A percentile compares a stretch with the other conserved stretches of the same genome.
These are phyloP conservation scores for Colinus virginianus DNA, from an alignment of 2,113 vertebrate genomes.

Conservation along the genomic window DNA sequence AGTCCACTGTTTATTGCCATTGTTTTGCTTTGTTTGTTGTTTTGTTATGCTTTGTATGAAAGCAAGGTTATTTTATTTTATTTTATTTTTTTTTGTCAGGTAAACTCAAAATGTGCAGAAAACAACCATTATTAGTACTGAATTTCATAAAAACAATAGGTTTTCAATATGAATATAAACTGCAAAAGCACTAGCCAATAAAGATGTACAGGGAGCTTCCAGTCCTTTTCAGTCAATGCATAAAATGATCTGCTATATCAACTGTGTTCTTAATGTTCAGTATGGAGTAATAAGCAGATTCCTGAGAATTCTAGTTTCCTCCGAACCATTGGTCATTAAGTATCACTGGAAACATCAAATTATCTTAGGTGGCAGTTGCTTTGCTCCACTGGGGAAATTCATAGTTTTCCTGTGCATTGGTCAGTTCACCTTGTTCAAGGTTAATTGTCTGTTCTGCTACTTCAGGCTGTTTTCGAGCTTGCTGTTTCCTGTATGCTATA, in stretches of 20 bases:
- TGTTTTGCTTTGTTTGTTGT: background rate
- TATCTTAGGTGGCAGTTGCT: background rate
- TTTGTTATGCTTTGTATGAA: background rate
- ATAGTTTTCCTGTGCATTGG: background rate
- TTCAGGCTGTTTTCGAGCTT: conserved; percentile 21
- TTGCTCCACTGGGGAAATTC: background rate
- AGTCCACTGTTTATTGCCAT: too few species aligned
- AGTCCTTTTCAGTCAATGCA: background rate
- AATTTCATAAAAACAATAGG: background rate
- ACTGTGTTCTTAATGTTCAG: background rate
- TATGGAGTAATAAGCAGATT: background rate
- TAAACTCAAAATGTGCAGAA: background rate
- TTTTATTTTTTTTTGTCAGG: background rate
- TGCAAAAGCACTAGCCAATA: background rate
- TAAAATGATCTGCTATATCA: background rate
- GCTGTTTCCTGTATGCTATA: background rate
- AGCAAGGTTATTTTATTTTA: background rate
- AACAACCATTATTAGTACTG: background rate
- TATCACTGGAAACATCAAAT: background rate
- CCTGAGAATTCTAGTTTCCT: background rate
- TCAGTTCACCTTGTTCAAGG: conserved; percentile 5
- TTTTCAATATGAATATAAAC: background rate
- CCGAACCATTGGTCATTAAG: background rate
- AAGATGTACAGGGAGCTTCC: background rate
- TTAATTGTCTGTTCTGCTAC: conserved; percentile 38